phyloP scores from a whole-genome alignment of 2,797 vertebrate genomes.

The Galago senegalensis region DNA sequence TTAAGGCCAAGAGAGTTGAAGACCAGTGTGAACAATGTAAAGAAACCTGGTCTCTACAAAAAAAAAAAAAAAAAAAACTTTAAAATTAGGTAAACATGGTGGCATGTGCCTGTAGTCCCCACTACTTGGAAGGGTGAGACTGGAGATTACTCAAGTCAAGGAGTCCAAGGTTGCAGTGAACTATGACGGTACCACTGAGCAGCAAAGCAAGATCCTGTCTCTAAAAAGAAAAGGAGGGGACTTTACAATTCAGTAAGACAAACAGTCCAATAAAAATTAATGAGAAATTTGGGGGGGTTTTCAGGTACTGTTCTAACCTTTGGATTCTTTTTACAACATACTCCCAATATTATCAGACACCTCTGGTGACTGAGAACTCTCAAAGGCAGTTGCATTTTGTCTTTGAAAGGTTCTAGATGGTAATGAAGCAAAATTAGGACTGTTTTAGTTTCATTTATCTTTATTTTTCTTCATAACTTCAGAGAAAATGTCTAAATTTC shows the following conservation, averaged over 20 bases:
- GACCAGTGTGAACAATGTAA: neutral
- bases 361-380: neutral
- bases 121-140: neutral
- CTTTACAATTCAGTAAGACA: neutral
- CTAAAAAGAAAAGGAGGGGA: neutral
- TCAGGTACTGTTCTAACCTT: neutral
- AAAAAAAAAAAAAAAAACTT: neutral
- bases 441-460: neutral
- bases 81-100: neutral
- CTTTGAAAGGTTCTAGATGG: neutral
- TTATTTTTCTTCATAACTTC: neutral
- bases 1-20: neutral
- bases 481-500: neutral
- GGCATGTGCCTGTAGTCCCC: neutral
- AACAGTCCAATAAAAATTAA: neutral
- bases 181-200: neutral
- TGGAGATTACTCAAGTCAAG: neutral
- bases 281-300: no score
- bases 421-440: neutral
- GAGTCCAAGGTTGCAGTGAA: neutral
- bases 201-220: neutral
- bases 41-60: neutral
- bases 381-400: neutral
- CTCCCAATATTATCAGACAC: neutral
- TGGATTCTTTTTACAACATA: neutral